Percentiles rank a stretch among this genome's conserved stretches.
These are phyloP conservation scores for human (Homo sapiens) DNA, from an alignment of 2,113 vertebrate genomes.

Conservation along the genomic window GRCh38 chr1:220818501-220819000, in stretches of 20 bases:
- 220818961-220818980: conserved; percentile 87
- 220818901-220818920: conserved; percentile 88
- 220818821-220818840: conserved; percentile 75
- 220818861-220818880: conserved; percentile 73
- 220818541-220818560: neutral
- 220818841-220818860: conserved; percentile 81
- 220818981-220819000: conserved; percentile 85
- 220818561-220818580: neutral
- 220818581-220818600: neutral
- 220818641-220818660: neutral
- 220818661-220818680: neutral
- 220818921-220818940: conserved; percentile 87
- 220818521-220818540: neutral
- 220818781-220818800: conserved; percentile 67
- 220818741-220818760: conserved; percentile 44
- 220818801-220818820: conserved; percentile 37
- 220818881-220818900: conserved; percentile 88
- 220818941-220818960: conserved; percentile 92
- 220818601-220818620: neutral
- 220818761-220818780: conserved; percentile 77
- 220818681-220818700: neutral
- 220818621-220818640: neutral
- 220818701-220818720: neutral
- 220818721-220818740: neutral
- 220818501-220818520: neutral